Evolutionary conservation across 2,888 invertebrate genomes (phyloP).

Genomic region (Belgica antarctica): DNA sequence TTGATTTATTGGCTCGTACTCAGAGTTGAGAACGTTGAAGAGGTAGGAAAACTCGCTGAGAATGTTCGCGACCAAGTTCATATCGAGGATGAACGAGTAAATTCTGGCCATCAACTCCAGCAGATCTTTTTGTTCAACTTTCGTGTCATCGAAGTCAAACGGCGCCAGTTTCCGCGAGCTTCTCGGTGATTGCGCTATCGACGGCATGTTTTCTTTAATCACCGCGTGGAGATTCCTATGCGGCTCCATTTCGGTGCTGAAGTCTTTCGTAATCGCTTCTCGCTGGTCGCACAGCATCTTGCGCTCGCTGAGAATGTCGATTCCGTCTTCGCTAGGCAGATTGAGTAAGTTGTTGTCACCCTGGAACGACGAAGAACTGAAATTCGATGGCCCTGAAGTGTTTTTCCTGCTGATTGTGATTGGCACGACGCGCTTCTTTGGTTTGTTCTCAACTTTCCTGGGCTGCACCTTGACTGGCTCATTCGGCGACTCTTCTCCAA

Average conservation of each 20-base stretch:
- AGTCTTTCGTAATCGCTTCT: conserved; percentile 49
- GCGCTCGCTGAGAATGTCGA: conserved; percentile 49
- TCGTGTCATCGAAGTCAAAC: conserved; percentile 47
- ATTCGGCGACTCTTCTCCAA: neutral
- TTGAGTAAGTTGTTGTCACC: conserved; percentile 53
- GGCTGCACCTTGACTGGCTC: conserved; percentile 44
- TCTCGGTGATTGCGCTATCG: conserved; percentile 1
- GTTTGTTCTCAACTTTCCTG: conserved; percentile 46
- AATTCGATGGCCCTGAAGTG: conserved; percentile 50
- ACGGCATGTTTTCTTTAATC: conserved; percentile 17
- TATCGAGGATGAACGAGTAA: conserved; percentile 52
- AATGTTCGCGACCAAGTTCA: conserved; percentile 52
- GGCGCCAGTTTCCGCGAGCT: neutral
- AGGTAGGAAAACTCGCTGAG: conserved; percentile 52
- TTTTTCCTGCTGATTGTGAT: conserved; percentile 47
- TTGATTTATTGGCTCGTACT: conserved; percentile 35
- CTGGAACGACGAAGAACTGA: conserved; percentile 50
- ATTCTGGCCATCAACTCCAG: conserved; percentile 50
- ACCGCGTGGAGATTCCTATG: conserved; percentile 35
- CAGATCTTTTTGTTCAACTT: conserved; percentile 47
- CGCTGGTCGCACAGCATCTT: conserved; percentile 50
- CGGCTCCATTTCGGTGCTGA: conserved; percentile 47
- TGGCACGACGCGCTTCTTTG: conserved; percentile 52
- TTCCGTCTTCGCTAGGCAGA: conserved; percentile 48
- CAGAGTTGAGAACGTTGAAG: conserved; percentile 51